Conservation (phyloP, 2,797 vertebrate species). For the Brachymystax lenok region DNA sequence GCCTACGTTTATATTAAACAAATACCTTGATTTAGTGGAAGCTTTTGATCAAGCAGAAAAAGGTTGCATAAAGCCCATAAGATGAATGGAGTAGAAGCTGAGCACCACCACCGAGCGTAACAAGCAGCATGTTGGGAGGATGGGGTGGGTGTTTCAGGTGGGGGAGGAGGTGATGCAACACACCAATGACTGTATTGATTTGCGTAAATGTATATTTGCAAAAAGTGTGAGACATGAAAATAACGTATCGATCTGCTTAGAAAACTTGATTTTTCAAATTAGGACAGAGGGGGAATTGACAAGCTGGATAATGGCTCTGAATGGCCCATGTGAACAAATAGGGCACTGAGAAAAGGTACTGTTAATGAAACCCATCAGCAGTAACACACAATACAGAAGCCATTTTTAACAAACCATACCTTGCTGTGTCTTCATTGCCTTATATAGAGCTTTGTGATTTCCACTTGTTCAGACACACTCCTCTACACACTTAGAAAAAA, state of each 20-base stretch:
- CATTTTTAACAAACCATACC: background rate
- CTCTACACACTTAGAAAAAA: too few relatives aligned
- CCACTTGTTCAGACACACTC: conserved; percentile 15
- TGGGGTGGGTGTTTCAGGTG: background rate
- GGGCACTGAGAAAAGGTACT: conserved; percentile 56
- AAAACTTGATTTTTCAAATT: conserved; percentile 73
- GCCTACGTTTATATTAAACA: background rate
- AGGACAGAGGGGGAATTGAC: conserved; percentile 30
- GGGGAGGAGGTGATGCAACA: conserved; percentile 45
- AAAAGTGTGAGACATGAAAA: conserved; percentile 75
- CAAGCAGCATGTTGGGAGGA: conserved; percentile 3
- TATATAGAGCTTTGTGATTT: background rate
- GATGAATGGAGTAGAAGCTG: conserved; percentile 51
- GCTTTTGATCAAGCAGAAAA: conserved; percentile 21
- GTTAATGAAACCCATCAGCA: conserved; percentile 11
- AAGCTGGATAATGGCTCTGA: conserved; percentile 56
- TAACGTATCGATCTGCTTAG: conserved; percentile 71
- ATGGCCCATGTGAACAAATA: conserved; percentile 1
- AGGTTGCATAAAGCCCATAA: conserved; percentile 31
- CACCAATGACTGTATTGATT: conserved; percentile 67
- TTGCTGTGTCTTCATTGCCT: background rate
- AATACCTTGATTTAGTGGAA: conserved; percentile 6
- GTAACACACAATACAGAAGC: background rate
- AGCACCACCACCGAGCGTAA: background rate
- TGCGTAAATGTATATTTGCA: conserved; percentile 50